Evolutionary conservation across 2,888 invertebrate species (phyloP).

Genomic region (Ormia ochracea): DNA sequence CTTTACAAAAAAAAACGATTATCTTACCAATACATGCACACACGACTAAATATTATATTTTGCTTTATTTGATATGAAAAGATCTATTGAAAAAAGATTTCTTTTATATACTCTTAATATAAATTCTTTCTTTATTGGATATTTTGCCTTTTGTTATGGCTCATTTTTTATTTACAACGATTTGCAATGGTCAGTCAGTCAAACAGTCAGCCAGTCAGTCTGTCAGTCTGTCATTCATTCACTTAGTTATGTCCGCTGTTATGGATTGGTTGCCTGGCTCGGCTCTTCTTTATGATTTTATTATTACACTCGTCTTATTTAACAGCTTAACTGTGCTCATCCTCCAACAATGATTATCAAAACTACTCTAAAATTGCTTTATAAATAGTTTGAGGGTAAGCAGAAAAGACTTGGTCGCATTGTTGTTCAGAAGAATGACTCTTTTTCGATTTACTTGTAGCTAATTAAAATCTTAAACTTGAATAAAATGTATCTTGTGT

Average conservation of each 20-base stretch:
- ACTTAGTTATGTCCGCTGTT: slow-evolving; percentile 25
- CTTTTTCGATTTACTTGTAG: background rate
- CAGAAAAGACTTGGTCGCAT: background rate
- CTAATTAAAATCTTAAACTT: too few relatives aligned
- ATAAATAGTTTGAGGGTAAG: slow-evolving; percentile 7
- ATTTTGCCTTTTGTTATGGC: slow-evolving; percentile 55
- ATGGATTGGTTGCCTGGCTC: background rate
- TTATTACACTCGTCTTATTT: background rate
- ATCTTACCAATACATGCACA: background rate
- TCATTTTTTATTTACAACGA: slow-evolving; percentile 58
- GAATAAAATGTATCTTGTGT: too few relatives aligned
- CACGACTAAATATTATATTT: slow-evolving; percentile 5
- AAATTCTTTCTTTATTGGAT: slow-evolving; percentile 48
- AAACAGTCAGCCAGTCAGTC: slow-evolving; percentile 18
- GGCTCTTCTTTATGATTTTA: background rate
- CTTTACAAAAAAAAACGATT: background rate
- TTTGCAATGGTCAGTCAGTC: slow-evolving; percentile 56
- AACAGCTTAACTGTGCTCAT: slow-evolving; percentile 9
- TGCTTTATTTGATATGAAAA: slow-evolving; percentile 38
- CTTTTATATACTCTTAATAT: slow-evolving; percentile 21
- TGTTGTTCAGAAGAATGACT: background rate
- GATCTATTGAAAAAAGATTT: slow-evolving; percentile 19
- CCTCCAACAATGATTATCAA: slow-evolving; percentile 39
- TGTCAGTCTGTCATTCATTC: slow-evolving; percentile 34
- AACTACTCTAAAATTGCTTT: slow-evolving; percentile 43